Conservation (phyloP, 2,113 vertebrate genomes). For the Epinephelus fuscoguttatus region DNA sequence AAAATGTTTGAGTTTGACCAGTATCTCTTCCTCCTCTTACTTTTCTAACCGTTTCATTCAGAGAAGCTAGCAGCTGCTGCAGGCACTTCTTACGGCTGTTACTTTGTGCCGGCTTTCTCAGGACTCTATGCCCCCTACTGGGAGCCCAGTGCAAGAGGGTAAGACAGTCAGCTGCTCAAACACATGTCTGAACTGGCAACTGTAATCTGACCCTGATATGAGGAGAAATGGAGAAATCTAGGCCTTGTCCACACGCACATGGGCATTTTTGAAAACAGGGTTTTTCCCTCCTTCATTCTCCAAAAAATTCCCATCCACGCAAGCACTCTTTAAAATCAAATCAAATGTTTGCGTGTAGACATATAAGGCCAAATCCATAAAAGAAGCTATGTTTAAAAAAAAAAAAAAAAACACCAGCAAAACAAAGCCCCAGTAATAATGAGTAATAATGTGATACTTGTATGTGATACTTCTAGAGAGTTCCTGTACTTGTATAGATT, state of each 20-base stretch:
- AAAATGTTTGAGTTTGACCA: neutral
- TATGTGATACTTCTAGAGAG: neutral
- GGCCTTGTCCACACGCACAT: too few relatives aligned
- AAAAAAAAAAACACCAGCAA: too few relatives aligned
- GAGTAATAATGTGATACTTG: neutral
- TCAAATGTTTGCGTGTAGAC: too few relatives aligned
- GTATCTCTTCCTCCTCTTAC: neutral
- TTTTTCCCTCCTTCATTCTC: too few relatives aligned
- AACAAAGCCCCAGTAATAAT: neutral
- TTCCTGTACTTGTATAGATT: neutral
- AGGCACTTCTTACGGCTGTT: conserved; percentile 96
- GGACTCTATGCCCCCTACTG: conserved; percentile 98
- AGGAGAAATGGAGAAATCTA: neutral
- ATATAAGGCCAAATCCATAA: too few relatives aligned
- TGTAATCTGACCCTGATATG: neutral
- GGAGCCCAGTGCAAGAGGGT: conserved; percentile 98
- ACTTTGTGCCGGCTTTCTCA: conserved; percentile 98
- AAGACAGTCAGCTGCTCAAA: conserved; percentile 65
- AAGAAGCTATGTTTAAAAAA: too few relatives aligned
- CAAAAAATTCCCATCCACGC: too few relatives aligned
- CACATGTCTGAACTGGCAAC: neutral
- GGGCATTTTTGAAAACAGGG: too few relatives aligned
- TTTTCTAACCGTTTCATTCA: conserved; percentile 65
- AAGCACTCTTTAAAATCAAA: too few relatives aligned
- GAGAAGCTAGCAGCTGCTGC: conserved; percentile 93